Base-by-base conservation (phyloP, 2,888 invertebrate species). In the Agrotis ipsilon region DNA sequence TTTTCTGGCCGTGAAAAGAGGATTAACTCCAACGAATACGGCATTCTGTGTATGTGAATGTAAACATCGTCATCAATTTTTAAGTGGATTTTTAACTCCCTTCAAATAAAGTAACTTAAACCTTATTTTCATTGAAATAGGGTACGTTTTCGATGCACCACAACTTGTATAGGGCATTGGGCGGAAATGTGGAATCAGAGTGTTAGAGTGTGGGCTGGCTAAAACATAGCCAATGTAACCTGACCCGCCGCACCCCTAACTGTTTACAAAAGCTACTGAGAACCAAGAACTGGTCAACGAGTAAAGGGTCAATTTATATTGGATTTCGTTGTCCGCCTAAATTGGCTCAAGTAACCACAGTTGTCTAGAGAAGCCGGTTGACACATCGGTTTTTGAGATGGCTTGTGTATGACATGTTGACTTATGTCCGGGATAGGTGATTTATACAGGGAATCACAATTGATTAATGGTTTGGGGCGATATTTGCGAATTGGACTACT, bases 151-250 rank as follows among this genome's bases (percentile, higher is more conserved):
- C 51, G 79, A 85, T 83, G 78, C 70, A 68, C 73, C 76, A 32
- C 72, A 76, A 78, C 82, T 89, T 80, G 85, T 89, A 85, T 91
- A 93, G 94, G 94, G 93, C 91, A 93, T 91, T 87, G 87, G 92
- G 90, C 95, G 96, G 96, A 96, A 95, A 93, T 91, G 88, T 89
- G 91, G 93, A 93, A 95, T 95, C 94, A 94, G 91, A 92, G 92
- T 86, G 92, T 87, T 84, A 90, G 88, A 91, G 91, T 90, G 93
- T 93, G 90, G 92, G 92, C 87, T 87, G 91, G 87, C 87, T 89
- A 89, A 90, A 88, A 88, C 27, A 75, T 78, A 79, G 72, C 95
- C 92, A 93, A 76, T 77, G 64, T 92, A 90, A 86, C 72, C 83
- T 88, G 95, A 89, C 46, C 93, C 85, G 68, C 83, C 76, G 75